Base-by-base conservation (phyloP, 2,113 vertebrate genomes). In the Gambusia holbrooki region DNA sequence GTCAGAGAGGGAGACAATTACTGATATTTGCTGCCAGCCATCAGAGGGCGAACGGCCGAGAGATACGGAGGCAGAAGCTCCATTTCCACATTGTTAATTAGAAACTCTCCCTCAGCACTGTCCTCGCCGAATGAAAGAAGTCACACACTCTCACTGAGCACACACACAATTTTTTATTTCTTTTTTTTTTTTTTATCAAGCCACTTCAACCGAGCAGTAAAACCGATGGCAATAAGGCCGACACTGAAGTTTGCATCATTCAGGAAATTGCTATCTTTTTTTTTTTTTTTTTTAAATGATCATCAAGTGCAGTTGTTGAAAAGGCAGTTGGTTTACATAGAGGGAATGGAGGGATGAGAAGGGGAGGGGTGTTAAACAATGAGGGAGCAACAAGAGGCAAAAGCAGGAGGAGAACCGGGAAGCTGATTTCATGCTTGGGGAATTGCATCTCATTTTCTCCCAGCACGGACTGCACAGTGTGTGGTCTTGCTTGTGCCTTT, bases 341-440 rank as follows among this genome's bases (percentile, higher is more conserved):
- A 48, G 81, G 51, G 3, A 40, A 32, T 30, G 4, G 37, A 28
- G 74, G n/a, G 35, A 37, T 37, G 35, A 37, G 35, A 10, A 37
- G 35, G 8, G 82, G 14, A 10, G 45, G 33, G 74, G 10, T 12
- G 45, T 75, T 65, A 33, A 60, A 63, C 79, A 54, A 77, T 66
- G 67, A 79, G 73, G 82, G 80, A 72, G 35, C 66, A 54, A 79
- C 63, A 77, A 81, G 73, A 87, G 62, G 67, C 32, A 77, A 85
- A 80, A n/a, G 76, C 84, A 86, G 77, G 81, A 51, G 92, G 93
- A 92, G 85, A 91, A 84, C 77, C 88, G 84, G 84, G 90, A 88
- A 93, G 85, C 87, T 88, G 90, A 92, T 93, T 93, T 91, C 89
- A 91, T 90, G 92, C 92, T 91, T 76, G 62, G 81, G 75, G 85